Conservation (phyloP, 2,113 vertebrate genomes). For the Antigone vipio region DNA sequence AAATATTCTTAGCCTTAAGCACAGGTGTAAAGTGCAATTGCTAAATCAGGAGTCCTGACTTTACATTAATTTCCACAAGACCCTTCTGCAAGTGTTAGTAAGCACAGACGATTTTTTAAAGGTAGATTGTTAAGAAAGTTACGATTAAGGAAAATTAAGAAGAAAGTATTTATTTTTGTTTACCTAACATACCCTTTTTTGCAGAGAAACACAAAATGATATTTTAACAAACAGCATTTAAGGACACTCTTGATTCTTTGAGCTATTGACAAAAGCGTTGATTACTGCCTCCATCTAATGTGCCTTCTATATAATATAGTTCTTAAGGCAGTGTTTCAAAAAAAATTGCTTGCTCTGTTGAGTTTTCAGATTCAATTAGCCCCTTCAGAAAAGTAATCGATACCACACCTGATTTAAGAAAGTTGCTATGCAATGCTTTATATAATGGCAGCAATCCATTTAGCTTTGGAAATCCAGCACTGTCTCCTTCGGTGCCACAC, state of each 20-base stretch:
- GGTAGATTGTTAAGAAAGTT: background rate
- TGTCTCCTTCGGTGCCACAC: background rate
- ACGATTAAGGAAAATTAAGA: background rate
- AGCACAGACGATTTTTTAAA: background rate
- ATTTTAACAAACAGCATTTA: background rate
- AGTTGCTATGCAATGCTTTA: background rate
- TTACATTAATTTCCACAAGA: background rate
- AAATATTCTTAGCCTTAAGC: background rate
- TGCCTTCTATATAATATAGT: background rate
- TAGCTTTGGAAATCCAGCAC: background rate
- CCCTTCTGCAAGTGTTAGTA: conserved; percentile 8
- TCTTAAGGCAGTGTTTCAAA: background rate
- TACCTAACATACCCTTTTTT: background rate
- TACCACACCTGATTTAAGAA: conserved; percentile 18
- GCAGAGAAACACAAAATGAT: background rate
- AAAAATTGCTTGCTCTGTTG: conserved; percentile 3
- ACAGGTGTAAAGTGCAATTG: background rate
- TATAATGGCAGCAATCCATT: background rate
- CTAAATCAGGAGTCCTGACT: background rate
- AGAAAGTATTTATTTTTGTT: background rate
- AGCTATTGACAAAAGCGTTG: background rate
- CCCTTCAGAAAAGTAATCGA: background rate
- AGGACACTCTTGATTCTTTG: background rate
- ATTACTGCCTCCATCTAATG: background rate
- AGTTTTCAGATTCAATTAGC: conserved; percentile 44